A percentile compares a stretch with the other conserved stretches of the same genome.
phyloP scores from a whole-genome alignment of 2,888 invertebrate species.

The Mystacides longicornis region DNA sequence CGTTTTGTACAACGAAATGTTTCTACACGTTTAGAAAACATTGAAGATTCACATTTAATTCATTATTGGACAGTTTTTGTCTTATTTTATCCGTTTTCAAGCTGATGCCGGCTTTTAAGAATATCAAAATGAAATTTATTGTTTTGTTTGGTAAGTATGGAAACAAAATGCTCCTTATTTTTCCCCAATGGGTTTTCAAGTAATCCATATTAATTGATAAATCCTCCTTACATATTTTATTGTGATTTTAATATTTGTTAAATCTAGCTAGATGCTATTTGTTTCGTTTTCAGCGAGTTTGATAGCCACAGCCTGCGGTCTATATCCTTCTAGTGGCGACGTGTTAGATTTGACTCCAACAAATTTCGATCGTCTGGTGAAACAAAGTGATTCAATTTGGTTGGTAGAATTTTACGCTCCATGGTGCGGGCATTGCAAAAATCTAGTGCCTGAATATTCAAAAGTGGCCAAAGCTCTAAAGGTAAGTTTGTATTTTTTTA shows the following conservation, averaged over 20 bases:
- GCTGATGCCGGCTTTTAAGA: background rate
- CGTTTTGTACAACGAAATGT: background rate
- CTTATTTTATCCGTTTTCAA: background rate
- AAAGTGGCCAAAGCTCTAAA: slow-evolving; percentile 90
- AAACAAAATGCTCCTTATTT: too few species aligned
- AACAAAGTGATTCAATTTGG: slow-evolving; percentile 83
- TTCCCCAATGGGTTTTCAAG: too few species aligned
- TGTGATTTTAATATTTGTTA: too few species aligned
- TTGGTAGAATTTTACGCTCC: slow-evolving; percentile 95
- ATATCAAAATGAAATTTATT: background rate
- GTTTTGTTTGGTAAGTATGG: background rate
- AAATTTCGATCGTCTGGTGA: slow-evolving; percentile 81
- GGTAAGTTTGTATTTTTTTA: slow-evolving; percentile 40
- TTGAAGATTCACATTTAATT: background rate
- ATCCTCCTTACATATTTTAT: too few species aligned
- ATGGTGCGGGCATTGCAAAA: slow-evolving; percentile 92
- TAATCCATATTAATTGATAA: too few species aligned
- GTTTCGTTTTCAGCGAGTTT: slow-evolving; percentile 13
- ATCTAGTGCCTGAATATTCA: slow-evolving; percentile 84
- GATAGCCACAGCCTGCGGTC: slow-evolving; percentile 32
- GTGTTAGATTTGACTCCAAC: slow-evolving; percentile 79
- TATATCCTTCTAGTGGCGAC: slow-evolving; percentile 65
- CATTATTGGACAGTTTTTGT: background rate
- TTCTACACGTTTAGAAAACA: background rate
- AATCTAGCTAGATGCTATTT: too few species aligned